Percentiles rank a stretch among this genome's conserved stretches.
Evolutionary conservation across 1,140 invertebrate species (phyloP).

Genomic region (Maniola jurtina): DNA sequence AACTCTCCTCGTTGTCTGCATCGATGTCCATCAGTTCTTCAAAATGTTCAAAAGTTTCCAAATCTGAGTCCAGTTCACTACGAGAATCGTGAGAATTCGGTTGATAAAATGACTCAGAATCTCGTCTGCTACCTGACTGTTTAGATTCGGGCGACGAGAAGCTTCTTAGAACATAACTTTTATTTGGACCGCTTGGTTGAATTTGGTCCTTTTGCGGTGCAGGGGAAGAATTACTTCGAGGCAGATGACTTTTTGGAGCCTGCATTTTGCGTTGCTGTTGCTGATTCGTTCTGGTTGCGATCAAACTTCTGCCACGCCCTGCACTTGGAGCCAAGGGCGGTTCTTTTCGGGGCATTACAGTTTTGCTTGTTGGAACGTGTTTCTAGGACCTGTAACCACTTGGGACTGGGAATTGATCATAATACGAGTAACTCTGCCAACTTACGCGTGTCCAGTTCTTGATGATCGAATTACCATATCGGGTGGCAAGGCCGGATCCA

Average conservation of each 20-base stretch:
- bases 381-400: constrained; percentile 41
- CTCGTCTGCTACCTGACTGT: constrained; percentile 43
- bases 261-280: constrained; percentile 60
- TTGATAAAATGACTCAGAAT: constrained; percentile 53
- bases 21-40: constrained; percentile 71
- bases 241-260: constrained; percentile 48
- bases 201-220: constrained; percentile 48
- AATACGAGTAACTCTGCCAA: constrained; percentile 48
- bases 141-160: constrained; percentile 66
- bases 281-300: constrained; percentile 63
- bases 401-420: constrained; percentile 43
- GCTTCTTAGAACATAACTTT: constrained; percentile 56
- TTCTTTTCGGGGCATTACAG: constrained; percentile 63
- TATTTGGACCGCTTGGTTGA: constrained; percentile 33
- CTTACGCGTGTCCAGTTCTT: constrained; percentile 55
- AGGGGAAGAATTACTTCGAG: constrained; percentile 65
- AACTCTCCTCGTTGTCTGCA: constrained; percentile 56
- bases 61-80: constrained; percentile 67
- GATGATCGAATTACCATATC: constrained; percentile 63
- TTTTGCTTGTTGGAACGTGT: constrained; percentile 38
- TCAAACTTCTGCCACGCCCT: constrained; percentile 58
- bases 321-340: constrained; percentile 37
- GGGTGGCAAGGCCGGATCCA: constrained; percentile 61
- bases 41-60: constrained; percentile 67
- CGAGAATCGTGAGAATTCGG: constrained; percentile 56